Base-by-base conservation (phyloP, 2,113 vertebrate genomes). In the Casuarius casuarius region DNA sequence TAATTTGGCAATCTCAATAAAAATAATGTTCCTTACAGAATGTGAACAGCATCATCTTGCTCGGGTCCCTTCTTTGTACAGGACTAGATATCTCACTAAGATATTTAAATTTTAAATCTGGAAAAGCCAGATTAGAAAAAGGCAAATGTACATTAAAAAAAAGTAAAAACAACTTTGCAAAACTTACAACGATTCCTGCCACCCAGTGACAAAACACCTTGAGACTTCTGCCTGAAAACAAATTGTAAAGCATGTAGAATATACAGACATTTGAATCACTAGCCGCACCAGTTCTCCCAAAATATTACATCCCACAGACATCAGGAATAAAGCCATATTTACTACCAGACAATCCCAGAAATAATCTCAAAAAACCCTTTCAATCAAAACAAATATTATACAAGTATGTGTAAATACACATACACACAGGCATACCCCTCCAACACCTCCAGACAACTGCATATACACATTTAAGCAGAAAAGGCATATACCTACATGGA, bases 231-330 rank as follows among this genome's bases (percentile, higher is more conserved):
- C 13, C 67, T 76, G 31, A 65, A 91, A 78, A 26, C 49, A 94
- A 78, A 86, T 2, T 35, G 26, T 94, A 87, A 91, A 92, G 84
- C 80, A 71, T 51, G 54, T 87, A 84, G 77, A 95, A 87, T 93
- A 83, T 77, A 94, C 12, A 83, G 82, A 58, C 46, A 76, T 95
- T 71, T 7, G 80, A 78, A 74, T 95, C 31, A 42, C 29, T 35
- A 44, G 19, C 28, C 58, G 84, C 62, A 76, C 8, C 52, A 87
- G 49, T 84, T 95, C 67, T 83, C 56, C 62, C 11, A 49, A 79
- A 89, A 89, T 33, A 58, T 9, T 35, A 31, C n/a, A 35, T n/a
- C 79, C 94, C 75, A 56, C 92, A 67, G 19, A 15, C 29, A 68
- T 3, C 1, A 92, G 84, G 71, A 95, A 90, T 77, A 78, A 82